Evolutionary conservation across 2,888 invertebrate genomes (phyloP), one percentile per base, ranked within the genome.

Genomic region (Mesoligia furuncula): DNA sequence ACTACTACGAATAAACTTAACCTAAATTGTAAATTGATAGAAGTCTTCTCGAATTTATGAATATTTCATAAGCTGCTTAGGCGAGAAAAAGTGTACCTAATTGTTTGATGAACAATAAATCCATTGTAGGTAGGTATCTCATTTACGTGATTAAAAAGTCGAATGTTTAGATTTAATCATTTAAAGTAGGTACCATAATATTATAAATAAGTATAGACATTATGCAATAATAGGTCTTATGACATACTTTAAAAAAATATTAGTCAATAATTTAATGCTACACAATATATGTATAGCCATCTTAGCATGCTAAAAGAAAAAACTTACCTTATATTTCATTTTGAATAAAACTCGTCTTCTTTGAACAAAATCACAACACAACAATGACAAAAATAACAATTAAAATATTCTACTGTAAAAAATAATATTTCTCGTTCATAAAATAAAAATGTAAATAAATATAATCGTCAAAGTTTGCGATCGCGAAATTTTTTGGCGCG

Each of bases 281-380:
- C 51, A 69, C 17, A 31, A 15, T 31, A n/a, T n/a, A n/a, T n/a
- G n/a, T n/a, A n/a, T n/a, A n/a, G n/a, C n/a, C n/a, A n/a, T n/a
- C n/a, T n/a, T n/a, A n/a, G n/a, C 51, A 45, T 27, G 4, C 6
- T 15, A 39, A 48, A 51, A 27, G 31, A 15, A 73, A 75, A 85
- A 36, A 5, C 80, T 80, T 62, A 95, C 95, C 95, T 95, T 95
- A 88, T 95, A 95, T 87, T 95, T 95, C 95, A 95, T 95, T 87
- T 93, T 83, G 80, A 79, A 75, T 73, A 80, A 79, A 81, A 79
- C 72, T 78, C 75, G 83, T 79, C 82, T 78, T 75, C 81, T 77
- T 83, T 75, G 75, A 79, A 85, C 77, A 82, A 87, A 84, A 86
- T 80, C 87, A 89, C 89, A 87, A 79, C 90, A 90, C 91, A 77